Evolutionary conservation across 2,113 vertebrate species (phyloP).

Genomic region (Lonchura striata): DNA sequence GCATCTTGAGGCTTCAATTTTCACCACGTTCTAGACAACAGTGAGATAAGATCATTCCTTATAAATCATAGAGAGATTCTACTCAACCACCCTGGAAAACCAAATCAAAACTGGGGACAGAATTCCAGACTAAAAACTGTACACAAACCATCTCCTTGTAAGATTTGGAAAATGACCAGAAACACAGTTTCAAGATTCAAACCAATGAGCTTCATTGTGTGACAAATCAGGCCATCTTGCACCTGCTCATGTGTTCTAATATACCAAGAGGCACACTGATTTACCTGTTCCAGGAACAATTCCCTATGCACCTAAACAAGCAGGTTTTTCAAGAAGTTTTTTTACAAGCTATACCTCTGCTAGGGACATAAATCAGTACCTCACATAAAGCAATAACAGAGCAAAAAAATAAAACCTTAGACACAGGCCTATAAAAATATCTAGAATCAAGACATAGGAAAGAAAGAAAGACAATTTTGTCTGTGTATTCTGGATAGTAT

Average conservation of each 20-base stretch:
- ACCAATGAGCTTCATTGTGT: not conserved
- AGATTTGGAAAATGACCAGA: not conserved
- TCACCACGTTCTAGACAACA: not conserved
- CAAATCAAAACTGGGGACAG: not conserved
- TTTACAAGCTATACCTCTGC: not conserved
- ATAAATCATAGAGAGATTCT: not conserved
- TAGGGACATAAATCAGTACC: not conserved
- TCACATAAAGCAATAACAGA: not conserved
- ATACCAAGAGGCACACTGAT: not conserved
- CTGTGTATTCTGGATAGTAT: not conserved
- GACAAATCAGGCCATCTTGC: not conserved
- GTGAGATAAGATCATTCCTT: not conserved
- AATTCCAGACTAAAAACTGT: not conserved
- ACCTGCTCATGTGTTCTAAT: not conserved
- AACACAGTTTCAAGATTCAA: not conserved
- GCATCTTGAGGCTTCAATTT: not conserved
- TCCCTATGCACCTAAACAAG: not conserved
- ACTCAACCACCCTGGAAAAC: not conserved
- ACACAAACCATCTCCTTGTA: not conserved
- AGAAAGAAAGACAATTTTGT: not conserved
- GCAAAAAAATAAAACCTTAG: not conserved
- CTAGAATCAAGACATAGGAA: not conserved
- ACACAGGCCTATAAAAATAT: not conserved
- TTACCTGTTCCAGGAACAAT: not conserved
- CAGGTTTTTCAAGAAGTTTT: not conserved